Evolutionary conservation across 2,888 invertebrate genomes (phyloP), one percentile per base, ranked within the genome.

Genomic region (Leucophora obtusa): DNA sequence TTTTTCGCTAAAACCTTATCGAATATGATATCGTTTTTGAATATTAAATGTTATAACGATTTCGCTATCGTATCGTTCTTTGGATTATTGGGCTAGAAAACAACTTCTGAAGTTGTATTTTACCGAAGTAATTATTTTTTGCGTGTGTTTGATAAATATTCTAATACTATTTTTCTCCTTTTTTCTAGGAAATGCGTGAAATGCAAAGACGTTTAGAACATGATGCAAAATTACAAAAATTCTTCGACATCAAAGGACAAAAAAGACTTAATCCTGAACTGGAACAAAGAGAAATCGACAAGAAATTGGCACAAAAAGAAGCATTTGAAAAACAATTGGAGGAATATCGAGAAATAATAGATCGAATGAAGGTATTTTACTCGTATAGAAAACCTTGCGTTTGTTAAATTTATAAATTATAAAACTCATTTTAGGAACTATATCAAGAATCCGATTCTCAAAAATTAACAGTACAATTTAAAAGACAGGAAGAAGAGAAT

Each of bases 401-500:
- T 1, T 28, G 7, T 1, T 21, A 21, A 21, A 7, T 28, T 7
- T 6, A 28, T 7, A 28, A 28, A 28, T 28, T 28, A 28, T 7
- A 28, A 28, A 28, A 28, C 24, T 3, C 2, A 24, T 28, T 28
- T 28, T 17, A 86, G 85, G 68, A 78, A 38, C 81, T 90, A 9
- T 90, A 93, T 35, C 93, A 92, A 0, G 94, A 95, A 86, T 91
- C 92, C 2, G 93, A 94, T 83, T 92, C 94, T 17, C 93, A 93
- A 82, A 93, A 93, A 17, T 89, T 97, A 56, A 93, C 94, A 9
- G 92, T 92, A 3, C 93, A 95, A 87, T 97, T 96, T 89, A 92
- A 94, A n/a, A 93, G 95, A 38, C 94, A 95, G 79, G 97, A 97
- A 87, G 96, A 96, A 84, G 96, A 96, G 88, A 98, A 97, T 91